These are phyloP conservation scores for Nyctibius grandis DNA, from an alignment of 2,797 vertebrate species.

Conservation along the genomic window DNA sequence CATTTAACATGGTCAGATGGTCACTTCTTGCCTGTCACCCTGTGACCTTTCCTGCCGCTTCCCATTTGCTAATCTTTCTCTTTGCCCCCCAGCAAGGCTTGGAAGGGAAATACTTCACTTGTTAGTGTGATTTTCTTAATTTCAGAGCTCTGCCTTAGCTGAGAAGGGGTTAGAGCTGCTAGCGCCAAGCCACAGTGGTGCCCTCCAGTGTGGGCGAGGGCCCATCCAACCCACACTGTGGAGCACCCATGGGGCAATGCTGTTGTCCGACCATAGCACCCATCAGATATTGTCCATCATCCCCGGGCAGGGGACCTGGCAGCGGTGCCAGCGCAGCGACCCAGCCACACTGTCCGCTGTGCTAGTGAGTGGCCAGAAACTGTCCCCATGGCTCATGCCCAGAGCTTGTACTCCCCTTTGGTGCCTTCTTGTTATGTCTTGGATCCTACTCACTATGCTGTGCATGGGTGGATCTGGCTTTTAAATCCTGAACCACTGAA, in stretches of 20 bases:
- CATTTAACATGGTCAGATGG: not conserved
- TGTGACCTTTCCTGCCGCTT: not conserved
- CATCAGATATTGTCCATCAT: not conserved
- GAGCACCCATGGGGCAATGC: not conserved
- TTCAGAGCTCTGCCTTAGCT: not conserved
- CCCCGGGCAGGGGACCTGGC: not conserved
- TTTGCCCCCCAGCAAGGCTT: not conserved
- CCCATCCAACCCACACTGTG: not conserved
- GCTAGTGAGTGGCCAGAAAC: not conserved
- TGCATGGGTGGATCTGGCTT: not conserved
- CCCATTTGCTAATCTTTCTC: not conserved
- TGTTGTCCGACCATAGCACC: not conserved
- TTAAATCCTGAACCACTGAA: not conserved
- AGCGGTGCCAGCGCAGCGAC: rapidly evolving
- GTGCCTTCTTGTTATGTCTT: not conserved
- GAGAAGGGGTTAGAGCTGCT: not conserved
- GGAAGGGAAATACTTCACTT: not conserved
- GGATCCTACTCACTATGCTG: not conserved
- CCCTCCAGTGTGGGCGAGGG: not conserved
- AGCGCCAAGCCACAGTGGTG: not conserved
- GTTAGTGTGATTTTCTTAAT: not conserved
- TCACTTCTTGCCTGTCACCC: not conserved
- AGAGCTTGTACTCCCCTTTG: not conserved
- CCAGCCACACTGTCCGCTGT: not conserved
- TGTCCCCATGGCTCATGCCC: not conserved